Base-by-base conservation (phyloP, 2,888 invertebrate genomes). In the Eumerus sabulonum region DNA sequence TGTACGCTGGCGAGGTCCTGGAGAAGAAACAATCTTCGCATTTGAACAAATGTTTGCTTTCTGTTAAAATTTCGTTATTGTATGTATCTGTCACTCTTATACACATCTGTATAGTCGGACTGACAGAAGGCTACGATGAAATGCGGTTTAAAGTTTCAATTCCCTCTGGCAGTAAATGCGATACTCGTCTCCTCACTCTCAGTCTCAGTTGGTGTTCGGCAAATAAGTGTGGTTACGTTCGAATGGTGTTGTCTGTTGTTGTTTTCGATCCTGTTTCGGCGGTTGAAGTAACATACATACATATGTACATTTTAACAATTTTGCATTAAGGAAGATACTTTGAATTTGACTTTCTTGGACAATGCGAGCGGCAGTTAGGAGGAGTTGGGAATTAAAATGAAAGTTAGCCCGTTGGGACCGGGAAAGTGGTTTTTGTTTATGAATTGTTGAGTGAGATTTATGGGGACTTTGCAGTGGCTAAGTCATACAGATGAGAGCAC, bases 11-110 rank as follows among this genome's bases (percentile, higher is more conserved):
- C 3, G 27, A 2, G 27, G 27, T 27, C n/a, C 36, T n/a, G 12
- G 40, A 40, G 40, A 7, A 7, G 40, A n/a, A 27, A 40, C 2
- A 40, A 11, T 3, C 12, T 40, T 40, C n/a, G 40, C 11, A 50
- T 19, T 42, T 50, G 16, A 62, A 40, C 40, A 27, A 27, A 27
- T 14, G 19, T 60, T 62, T 60, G 40, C 11, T 40, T 40, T 40
- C 40, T 3, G n/a, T 40, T 40, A 3, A 40, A 40, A 40, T 40
- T 11, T 40, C 5, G 9, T n/a, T 40, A 40, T 27, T 27, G n/a
- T 40, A 9, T 40, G 40, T 40, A 40, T 40, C 40, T n/a, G 36
- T 36, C n/a, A n/a, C n/a, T n/a, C n/a, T n/a, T n/a, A n/a, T n/a
- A 27, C 27, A 27, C 27, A 40, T 40, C 40, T 40, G 36, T 11